A percentile compares a stretch with the other conserved stretches of the same genome.
These are phyloP conservation scores for Shinisaurus crocodilurus DNA, from an alignment of 2,113 vertebrate genomes.

Conservation along the genomic window DNA sequence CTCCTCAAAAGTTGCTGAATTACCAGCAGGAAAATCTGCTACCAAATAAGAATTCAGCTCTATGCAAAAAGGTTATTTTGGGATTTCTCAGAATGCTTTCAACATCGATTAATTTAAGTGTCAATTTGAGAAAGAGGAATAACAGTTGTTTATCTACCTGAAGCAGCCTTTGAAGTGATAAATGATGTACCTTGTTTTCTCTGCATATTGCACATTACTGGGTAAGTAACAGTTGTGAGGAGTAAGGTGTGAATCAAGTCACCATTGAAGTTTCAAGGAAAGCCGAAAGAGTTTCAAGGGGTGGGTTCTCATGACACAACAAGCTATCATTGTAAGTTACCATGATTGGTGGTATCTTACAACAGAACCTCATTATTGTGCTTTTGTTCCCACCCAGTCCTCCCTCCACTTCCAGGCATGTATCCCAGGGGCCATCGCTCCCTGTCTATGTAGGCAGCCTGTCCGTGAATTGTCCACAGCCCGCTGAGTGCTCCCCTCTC, in stretches of 20 bases:
- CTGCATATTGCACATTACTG: background rate
- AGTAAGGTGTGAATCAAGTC: background rate
- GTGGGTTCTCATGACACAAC: too few relatives aligned
- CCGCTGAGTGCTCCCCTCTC: too few relatives aligned
- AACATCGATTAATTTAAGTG: constrained; percentile 19
- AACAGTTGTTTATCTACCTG: constrained; percentile 1
- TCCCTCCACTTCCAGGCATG: too few relatives aligned
- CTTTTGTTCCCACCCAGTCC: too few relatives aligned
- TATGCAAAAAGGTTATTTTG: constrained; percentile 3
- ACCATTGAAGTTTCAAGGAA: background rate
- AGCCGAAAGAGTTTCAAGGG: background rate
- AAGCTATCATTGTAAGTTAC: too few relatives aligned
- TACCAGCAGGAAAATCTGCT: background rate
- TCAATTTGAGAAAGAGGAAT: constrained; percentile 17
- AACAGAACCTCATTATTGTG: too few relatives aligned
- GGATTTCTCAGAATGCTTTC: background rate
- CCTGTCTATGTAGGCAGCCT: too few relatives aligned
- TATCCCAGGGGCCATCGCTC: too few relatives aligned
- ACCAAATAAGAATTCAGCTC: background rate
- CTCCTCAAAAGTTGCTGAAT: background rate
- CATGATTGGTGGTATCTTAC: too few relatives aligned
- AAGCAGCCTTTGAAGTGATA: constrained; percentile 7
- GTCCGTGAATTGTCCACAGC: too few relatives aligned
- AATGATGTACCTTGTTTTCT: background rate
- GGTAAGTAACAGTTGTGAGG: background rate